Base-by-base conservation (phyloP, 2,797 vertebrate species). In the Centropyge bicolor region DNA sequence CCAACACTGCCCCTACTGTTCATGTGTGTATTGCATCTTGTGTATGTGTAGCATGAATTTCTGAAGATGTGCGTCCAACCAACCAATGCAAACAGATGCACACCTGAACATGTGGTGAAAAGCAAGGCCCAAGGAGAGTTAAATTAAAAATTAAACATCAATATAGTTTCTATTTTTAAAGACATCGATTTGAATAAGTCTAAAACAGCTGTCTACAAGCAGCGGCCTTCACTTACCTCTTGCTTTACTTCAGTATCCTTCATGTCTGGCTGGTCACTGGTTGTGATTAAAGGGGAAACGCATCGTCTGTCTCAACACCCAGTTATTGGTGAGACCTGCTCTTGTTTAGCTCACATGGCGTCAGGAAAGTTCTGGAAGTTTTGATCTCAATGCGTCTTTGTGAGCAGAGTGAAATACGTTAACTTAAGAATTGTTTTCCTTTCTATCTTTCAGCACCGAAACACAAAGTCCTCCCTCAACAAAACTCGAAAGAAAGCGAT, bases 301-400 rank as follows among this genome's bases (percentile, higher is more conserved):
- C 51, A 61, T 65, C 24, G 8, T 76, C 79, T 75, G 73, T 89
- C 52, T 76, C n/a, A 43, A 57, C 65, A 64, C 63, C 72, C 5
- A 63, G 73, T 87, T 88, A 91, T 76, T 69, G 73, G 81, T 46
- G 55, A 83, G 68, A 88, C 41, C 76, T 86, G 80, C 78, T 90
- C 69, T 80, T 86, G 79, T 91, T 81, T 62, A 88, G 76, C 75
- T 86, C 81, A 87, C 75, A 74, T 82, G 22, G 70, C 82, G 89
- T 89, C 89, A 94, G 93, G 94, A 95, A 95, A 94, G 85, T 82
- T 92, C 86, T 92, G 90, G 87, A 94, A 86, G 88, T 91, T 94
- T 94, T 93, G 83, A 93, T 78, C 81, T 81, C 78, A 75, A 27
- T 22, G 74, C 10, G 66, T 90, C 54, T 80, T 62, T 85, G 63